These are phyloP conservation scores for Zaprionus gabonicus DNA, from an alignment of 1,140 invertebrate species.

Conservation along the genomic window DNA sequence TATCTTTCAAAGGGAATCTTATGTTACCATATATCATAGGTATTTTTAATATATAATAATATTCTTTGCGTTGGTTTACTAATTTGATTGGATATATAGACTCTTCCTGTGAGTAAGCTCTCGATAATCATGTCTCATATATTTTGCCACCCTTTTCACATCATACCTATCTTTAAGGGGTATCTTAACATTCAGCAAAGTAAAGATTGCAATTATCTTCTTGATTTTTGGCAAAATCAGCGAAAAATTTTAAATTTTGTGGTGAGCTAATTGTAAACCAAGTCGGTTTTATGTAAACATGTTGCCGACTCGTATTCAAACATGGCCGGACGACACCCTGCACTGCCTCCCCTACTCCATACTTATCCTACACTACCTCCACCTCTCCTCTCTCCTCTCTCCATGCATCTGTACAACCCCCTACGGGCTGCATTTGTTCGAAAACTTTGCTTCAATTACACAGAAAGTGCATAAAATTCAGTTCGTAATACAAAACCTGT, in stretches of 20 bases:
- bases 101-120: too few relatives aligned
- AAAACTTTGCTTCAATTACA: conserved; percentile 64
- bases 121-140: too few relatives aligned
- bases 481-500: conserved; percentile 74
- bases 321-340: conserved; percentile 54
- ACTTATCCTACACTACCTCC: neutral
- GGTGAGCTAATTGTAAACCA: conserved; percentile 69
- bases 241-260: conserved; percentile 61
- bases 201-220: neutral
- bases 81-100: too few relatives aligned
- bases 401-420: neutral
- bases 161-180: neutral
- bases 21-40: too few relatives aligned
- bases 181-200: neutral
- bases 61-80: too few relatives aligned
- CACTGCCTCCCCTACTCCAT: neutral
- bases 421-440: conserved; percentile 13
- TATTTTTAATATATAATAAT: too few relatives aligned
- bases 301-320: conserved; percentile 77
- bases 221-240: conserved; percentile 50
- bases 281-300: conserved; percentile 81
- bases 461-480: conserved; percentile 57
- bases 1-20: too few relatives aligned
- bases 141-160: neutral
- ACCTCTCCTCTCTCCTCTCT: neutral